These are phyloP conservation scores for Passerina amoena DNA, from an alignment of 2,113 vertebrate species.

Conservation along the genomic window DNA sequence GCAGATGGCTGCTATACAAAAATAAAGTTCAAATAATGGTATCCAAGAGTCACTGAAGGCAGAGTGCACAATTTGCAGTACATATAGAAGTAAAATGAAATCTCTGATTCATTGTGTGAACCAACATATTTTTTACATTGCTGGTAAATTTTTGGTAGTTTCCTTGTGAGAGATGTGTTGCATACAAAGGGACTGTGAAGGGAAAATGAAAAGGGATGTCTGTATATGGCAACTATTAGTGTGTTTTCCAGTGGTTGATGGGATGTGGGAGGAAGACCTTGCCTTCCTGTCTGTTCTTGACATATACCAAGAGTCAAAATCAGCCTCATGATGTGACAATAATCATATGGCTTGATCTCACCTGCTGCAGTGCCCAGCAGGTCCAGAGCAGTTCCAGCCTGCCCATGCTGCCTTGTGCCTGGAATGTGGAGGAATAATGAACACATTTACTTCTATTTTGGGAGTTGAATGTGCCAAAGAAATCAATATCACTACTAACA, in stretches of 20 bases:
- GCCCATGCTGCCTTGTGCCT: background rate
- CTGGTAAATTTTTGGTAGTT: background rate
- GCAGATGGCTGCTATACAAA: background rate
- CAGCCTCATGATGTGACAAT: background rate
- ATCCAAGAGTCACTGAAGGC: background rate
- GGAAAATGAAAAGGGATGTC: background rate
- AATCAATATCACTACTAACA: background rate
- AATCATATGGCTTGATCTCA: background rate
- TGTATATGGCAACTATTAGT: background rate
- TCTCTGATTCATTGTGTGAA: background rate
- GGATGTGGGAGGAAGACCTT: background rate
- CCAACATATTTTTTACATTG: background rate
- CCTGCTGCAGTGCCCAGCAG: background rate
- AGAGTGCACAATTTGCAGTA: background rate
- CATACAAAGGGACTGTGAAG: background rate
- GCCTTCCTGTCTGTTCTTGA: background rate
- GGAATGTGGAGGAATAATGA: fast-evolving
- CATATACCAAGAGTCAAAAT: background rate
- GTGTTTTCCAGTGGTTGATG: background rate
- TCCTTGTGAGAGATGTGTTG: background rate
- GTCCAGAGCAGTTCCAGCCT: background rate
- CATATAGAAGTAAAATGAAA: background rate
- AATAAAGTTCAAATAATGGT: background rate
- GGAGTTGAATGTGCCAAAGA: background rate
- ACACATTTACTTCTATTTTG: background rate